phyloP scores from a whole-genome alignment of 2,113 vertebrate genomes.

The Microcebus griseorufus region DNA sequence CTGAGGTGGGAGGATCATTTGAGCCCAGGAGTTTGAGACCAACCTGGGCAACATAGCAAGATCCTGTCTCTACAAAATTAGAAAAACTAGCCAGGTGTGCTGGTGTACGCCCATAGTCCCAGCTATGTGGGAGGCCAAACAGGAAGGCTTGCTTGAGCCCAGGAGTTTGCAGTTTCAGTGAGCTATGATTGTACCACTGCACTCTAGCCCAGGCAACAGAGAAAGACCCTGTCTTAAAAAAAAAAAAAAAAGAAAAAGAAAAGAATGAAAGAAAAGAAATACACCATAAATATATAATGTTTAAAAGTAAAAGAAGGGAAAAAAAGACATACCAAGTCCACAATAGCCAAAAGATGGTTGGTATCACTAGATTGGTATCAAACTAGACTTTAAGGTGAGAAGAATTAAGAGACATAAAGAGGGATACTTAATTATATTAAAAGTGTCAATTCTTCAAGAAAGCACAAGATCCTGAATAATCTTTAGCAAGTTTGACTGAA shows the following conservation, averaged over 20 bases:
- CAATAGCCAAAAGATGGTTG: neutral
- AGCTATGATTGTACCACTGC: no score
- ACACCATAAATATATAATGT: neutral
- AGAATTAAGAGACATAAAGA: neutral
- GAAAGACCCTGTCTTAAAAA: no score
- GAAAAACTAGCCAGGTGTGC: no score
- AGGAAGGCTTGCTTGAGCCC: no score
- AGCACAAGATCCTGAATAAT: neutral
- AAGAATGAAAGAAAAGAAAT: neutral
- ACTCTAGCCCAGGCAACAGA: no score
- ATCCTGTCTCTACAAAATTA: no score
- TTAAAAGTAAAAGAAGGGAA: neutral
- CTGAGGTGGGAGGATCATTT: no score
- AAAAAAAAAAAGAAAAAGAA: no score
- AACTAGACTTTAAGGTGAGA: neutral
- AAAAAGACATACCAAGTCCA: neutral
- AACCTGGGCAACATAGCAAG: no score
- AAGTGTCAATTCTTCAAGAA: neutral
- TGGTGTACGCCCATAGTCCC: accelerated
- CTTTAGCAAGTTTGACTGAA: neutral
- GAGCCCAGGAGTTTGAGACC: no score
- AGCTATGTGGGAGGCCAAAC: no score
- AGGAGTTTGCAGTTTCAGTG: no score
- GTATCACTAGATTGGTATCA: neutral
- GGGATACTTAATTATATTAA: neutral